Evolutionary conservation across 92 coral and sea anemone species (phyloP).

Genomic region (Montipora capitata): DNA sequence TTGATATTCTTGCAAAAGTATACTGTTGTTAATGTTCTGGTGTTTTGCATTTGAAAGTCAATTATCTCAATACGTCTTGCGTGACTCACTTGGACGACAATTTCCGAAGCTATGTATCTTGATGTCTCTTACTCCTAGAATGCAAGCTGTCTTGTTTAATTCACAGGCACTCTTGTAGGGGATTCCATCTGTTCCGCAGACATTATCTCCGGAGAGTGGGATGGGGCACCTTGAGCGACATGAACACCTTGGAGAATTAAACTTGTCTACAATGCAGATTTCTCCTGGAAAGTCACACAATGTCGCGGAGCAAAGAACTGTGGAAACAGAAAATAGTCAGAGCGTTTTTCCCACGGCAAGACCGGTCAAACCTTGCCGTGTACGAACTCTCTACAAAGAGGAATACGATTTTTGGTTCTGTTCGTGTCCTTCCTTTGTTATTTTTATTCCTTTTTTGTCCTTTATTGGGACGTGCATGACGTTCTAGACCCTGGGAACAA

Average conservation of each 20-base stretch:
- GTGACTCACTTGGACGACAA: conserved; percentile 70
- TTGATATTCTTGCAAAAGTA: too few relatives aligned
- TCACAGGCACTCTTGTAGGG: conserved; percentile 78
- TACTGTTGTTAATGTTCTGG: too few relatives aligned
- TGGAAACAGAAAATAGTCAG: background rate
- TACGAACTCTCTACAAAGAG: too few relatives aligned
- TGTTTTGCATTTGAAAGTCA: too few relatives aligned
- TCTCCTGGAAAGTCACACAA: conserved; percentile 80
- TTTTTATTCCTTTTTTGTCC: too few relatives aligned
- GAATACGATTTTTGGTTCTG: too few relatives aligned
- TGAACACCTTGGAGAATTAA: conserved; percentile 73
- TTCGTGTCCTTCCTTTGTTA: too few relatives aligned
- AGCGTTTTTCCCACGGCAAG: background rate
- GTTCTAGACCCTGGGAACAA: too few relatives aligned
- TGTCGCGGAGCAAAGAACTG: conserved; percentile 76
- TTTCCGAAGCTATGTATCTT: conserved; percentile 66
- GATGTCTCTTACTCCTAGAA: conserved; percentile 73
- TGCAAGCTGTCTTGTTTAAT: conserved; percentile 85
- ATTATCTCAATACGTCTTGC: too few relatives aligned
- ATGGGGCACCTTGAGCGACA: conserved; percentile 76
- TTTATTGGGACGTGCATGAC: too few relatives aligned
- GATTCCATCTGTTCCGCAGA: conserved; percentile 86
- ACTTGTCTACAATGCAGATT: conserved; percentile 69
- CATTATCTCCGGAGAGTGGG: conserved; percentile 41
- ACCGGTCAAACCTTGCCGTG: too few relatives aligned